These are phyloP conservation scores for Tiliacea aurago DNA, from an alignment of 2,888 invertebrate genomes.

Conservation along the genomic window DNA sequence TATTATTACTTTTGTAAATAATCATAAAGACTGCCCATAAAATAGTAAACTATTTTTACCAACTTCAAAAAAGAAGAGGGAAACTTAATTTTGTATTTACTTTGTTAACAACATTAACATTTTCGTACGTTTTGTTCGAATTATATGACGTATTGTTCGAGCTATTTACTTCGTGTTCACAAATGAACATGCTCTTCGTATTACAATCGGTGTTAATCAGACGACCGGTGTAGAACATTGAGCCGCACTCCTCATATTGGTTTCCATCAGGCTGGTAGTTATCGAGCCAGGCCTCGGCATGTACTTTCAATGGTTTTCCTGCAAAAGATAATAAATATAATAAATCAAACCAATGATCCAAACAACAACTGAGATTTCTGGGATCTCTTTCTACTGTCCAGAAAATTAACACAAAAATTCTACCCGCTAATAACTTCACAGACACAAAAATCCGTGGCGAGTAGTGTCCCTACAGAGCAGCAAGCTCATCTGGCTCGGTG, in stretches of 20 bases:
- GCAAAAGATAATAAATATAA: background rate
- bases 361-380: background rate
- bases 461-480: too few species aligned
- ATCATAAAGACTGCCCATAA: too few species aligned
- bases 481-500: background rate
- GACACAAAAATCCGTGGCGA: too few species aligned
- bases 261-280: conserved; percentile 75
- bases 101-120: too few species aligned
- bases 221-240: conserved; percentile 80
- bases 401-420: background rate
- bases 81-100: too few species aligned
- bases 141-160: too few species aligned
- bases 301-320: conserved; percentile 28
- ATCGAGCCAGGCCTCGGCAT: conserved; percentile 76
- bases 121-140: too few species aligned
- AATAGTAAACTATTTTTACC: too few species aligned
- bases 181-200: conserved; percentile 77
- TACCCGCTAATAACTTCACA: background rate
- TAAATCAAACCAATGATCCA: background rate
- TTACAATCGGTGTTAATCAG: conserved; percentile 77
- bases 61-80: too few species aligned
- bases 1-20: too few species aligned
- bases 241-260: conserved; percentile 56
- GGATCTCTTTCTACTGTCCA: background rate
- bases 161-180: conserved; percentile 75